These are phyloP conservation scores for Nasonia vitripennis DNA, from an alignment of 1,140 invertebrate species.

Conservation along the genomic window DNA sequence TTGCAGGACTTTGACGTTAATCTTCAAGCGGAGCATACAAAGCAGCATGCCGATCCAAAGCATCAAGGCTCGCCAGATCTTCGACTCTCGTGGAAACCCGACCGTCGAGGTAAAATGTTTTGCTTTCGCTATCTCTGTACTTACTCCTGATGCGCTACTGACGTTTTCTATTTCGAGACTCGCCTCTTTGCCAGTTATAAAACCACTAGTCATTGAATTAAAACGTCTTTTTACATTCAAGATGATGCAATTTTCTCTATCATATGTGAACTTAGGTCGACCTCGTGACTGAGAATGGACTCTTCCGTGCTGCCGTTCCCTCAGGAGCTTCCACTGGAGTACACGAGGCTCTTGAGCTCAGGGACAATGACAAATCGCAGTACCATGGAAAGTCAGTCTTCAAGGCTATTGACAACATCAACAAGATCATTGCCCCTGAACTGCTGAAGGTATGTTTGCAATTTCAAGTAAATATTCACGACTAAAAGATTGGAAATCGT, in stretches of 20 bases:
- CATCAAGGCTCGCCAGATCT: constrained; percentile 97
- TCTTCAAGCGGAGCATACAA: constrained; percentile 66
- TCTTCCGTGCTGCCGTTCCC: constrained; percentile 97
- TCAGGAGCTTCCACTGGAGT: constrained; percentile 98
- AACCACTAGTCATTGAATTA: not conserved
- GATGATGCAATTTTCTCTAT: constrained; percentile 57
- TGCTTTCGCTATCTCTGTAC: not conserved
- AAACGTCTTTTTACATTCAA: not conserved
- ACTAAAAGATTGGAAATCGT: not conserved
- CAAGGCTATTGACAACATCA: constrained; percentile 96
- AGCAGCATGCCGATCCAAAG: constrained; percentile 85
- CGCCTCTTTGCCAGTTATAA: not conserved
- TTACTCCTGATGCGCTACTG: not conserved
- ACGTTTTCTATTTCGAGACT: not conserved
- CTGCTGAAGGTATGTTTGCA: constrained; percentile 81
- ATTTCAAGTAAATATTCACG: constrained; percentile 20
- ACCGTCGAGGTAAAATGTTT: constrained; percentile 89
- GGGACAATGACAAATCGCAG: constrained; percentile 91
- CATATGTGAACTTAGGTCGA: constrained; percentile 68
- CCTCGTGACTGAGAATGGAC: constrained; percentile 83
- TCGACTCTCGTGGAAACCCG: constrained; percentile 98
- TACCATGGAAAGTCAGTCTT: constrained; percentile 97
- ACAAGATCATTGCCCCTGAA: constrained; percentile 89
- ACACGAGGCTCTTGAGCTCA: constrained; percentile 96
- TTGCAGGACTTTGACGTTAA: constrained; percentile 49